A percentile compares a stretch with the other conserved stretches of the same genome.
phyloP scores from a whole-genome alignment of 2,888 invertebrate genomes.

The Leptothorax acervorum region DNA sequence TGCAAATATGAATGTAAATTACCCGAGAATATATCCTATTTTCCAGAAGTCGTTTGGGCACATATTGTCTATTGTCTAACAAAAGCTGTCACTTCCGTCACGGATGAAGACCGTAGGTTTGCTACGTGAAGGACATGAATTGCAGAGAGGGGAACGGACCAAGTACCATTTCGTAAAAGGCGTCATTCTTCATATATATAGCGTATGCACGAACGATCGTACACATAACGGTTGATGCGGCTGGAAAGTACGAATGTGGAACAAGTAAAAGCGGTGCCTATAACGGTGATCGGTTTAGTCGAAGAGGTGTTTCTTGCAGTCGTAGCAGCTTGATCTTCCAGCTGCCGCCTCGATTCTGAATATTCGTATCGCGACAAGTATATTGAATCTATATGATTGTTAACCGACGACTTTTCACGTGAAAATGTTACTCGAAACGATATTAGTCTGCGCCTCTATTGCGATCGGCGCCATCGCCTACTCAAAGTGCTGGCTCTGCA shows the following conservation, averaged over 20 bases:
- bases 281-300: constrained; percentile 16
- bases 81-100: not conserved
- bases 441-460: not conserved
- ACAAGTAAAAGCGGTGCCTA: not conserved
- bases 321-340: not conserved
- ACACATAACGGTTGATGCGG: constrained; percentile 27
- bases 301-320: not conserved
- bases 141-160: not conserved
- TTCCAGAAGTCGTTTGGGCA: not conserved
- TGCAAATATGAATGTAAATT: not conserved
- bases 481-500: not conserved
- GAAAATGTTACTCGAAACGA: constrained; percentile 3
- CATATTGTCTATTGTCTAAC: not conserved
- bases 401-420: not conserved
- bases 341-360: not conserved
- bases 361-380: not conserved
- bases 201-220: not conserved
- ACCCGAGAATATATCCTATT: not conserved
- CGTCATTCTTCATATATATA: not conserved
- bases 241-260: constrained; percentile 31
- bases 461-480: not conserved
- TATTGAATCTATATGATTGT: not conserved
- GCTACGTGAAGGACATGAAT: not conserved
- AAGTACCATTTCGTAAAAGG: not conserved
- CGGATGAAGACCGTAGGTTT: not conserved